Evolutionary conservation across 1,140 invertebrate genomes (phyloP).

Genomic region (Druon quercuslanigerum): DNA sequence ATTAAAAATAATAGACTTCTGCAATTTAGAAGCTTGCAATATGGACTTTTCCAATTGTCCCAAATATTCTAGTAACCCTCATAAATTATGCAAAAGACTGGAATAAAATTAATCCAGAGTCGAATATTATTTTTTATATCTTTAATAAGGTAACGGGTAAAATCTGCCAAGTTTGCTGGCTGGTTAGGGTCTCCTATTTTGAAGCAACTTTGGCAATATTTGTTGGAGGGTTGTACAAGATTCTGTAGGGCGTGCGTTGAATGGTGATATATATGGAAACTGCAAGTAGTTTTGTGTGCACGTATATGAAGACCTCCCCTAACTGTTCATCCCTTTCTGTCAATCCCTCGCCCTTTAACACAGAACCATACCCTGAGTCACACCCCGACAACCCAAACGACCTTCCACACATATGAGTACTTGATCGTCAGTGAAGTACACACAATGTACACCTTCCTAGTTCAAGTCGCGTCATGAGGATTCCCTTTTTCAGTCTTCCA

Average conservation of each 20-base stretch:
- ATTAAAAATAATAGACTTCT: no score
- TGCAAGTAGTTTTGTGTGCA: neutral
- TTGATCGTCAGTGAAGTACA: neutral
- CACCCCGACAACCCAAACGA: neutral
- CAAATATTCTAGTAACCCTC: no score
- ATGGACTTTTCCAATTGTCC: no score
- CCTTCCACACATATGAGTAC: neutral
- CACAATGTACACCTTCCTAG: constrained; percentile 7
- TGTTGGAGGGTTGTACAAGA: neutral
- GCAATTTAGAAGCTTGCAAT: no score
- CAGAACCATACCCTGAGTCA: constrained; percentile 9
- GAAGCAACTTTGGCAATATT: neutral
- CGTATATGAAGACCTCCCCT: constrained; percentile 5
- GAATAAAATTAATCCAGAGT: no score
- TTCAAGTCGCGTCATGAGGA: constrained; percentile 21
- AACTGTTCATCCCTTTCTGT: constrained; percentile 11
- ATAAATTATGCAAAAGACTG: no score
- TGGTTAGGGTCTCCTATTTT: neutral
- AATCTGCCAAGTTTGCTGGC: constrained; percentile 3
- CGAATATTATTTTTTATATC: neutral
- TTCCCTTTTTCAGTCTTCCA: constrained; percentile 28
- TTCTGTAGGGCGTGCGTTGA: neutral
- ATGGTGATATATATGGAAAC: neutral
- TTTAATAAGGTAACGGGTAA: neutral
- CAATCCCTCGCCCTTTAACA: constrained; percentile 7